These are phyloP conservation scores for Holothuria scabra DNA, from an alignment of 53 echinoderm and acorn worm genomes.

Conservation along the genomic window DNA sequence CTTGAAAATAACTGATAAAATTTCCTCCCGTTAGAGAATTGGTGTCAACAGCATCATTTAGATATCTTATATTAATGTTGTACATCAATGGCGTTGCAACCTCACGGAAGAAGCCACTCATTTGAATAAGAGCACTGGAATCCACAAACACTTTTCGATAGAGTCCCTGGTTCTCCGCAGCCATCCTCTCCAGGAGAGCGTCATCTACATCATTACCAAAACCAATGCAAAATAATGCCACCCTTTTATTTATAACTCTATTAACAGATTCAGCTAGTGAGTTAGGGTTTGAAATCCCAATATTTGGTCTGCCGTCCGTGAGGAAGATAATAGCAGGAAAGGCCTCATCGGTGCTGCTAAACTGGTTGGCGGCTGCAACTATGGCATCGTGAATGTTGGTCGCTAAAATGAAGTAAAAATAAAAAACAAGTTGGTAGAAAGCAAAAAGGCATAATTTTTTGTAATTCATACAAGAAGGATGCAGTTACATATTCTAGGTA, in stretches of 20 bases:
- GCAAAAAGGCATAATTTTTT: too few species aligned
- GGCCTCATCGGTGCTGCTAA: slow-evolving; percentile 49
- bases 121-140: slow-evolving; percentile 72
- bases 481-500: too few species aligned
- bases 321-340: slow-evolving; percentile 85
- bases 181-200: slow-evolving; percentile 73
- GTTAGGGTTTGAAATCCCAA: slow-evolving; percentile 56
- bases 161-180: slow-evolving; percentile 78
- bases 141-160: slow-evolving; percentile 87
- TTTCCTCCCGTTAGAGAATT: slow-evolving; percentile 67
- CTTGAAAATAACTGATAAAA: slow-evolving; percentile 87
- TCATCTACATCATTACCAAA: slow-evolving; percentile 84
- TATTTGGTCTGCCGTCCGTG: slow-evolving; percentile 81
- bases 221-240: slow-evolving; percentile 83
- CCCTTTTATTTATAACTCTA: slow-evolving; percentile 55
- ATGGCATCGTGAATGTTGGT: slow-evolving; percentile 81
- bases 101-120: slow-evolving; percentile 90
- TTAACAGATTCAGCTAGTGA: slow-evolving; percentile 48
- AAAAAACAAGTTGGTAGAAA: not conserved
- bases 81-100: slow-evolving; percentile 91
- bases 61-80: slow-evolving; percentile 79
- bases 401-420: slow-evolving; percentile 42
- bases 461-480: too few species aligned
- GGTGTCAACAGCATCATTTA: slow-evolving; percentile 54
- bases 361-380: slow-evolving; percentile 55